Evolutionary conservation across 2,113 vertebrate genomes (phyloP), one percentile per base, ranked within the genome.

Genomic region (Microcebus ravelobensis): DNA sequence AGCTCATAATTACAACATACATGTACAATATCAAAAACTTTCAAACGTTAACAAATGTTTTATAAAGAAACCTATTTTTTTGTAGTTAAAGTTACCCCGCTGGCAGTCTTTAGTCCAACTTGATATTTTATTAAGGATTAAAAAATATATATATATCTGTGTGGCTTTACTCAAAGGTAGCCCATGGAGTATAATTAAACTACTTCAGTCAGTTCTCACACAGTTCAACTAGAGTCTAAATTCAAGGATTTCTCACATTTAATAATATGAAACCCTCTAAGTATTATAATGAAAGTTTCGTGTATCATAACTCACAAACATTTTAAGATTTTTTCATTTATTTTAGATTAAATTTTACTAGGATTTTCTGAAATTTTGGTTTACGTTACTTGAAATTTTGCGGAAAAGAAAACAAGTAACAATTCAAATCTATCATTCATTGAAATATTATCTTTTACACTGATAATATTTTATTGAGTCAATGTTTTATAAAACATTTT

Each of bases 161-260:
- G 9, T 48, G 48, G 48, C 48, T 48, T 95, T 93, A 93, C 21
- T 89, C 27, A 80, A 74, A 95, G n/a, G 48, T 94, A 74, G 9
- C 14, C 25, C 3, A 0, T 5, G 59, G 10, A 63, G 6, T 52
- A 45, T 67, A 74, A 15, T 18, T 74, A 36, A 80, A 85, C 15
- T 67, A 59, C 8, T 73, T 94, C 10, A 31, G 18, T 65, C 13
- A 71, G 29, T 42, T 13, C 34, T 48, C n/a, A 52, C 2, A 14
- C 0, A 93, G 29, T 10, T 88, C n/a, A 55, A 48, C 11, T 59
- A 73, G 39, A 61, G 13, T 18, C 14, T 34, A 85, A 91, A 36
- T 91, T 59, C 29, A 88, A 82, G 52, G 36, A 52, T 61, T 89
- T 65, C 59, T 48, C 48, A 73, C 27, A 39, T 50, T 73, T 63